These are phyloP conservation scores for Hemithea aestivaria DNA, from an alignment of 2,888 invertebrate genomes.

Conservation along the genomic window DNA sequence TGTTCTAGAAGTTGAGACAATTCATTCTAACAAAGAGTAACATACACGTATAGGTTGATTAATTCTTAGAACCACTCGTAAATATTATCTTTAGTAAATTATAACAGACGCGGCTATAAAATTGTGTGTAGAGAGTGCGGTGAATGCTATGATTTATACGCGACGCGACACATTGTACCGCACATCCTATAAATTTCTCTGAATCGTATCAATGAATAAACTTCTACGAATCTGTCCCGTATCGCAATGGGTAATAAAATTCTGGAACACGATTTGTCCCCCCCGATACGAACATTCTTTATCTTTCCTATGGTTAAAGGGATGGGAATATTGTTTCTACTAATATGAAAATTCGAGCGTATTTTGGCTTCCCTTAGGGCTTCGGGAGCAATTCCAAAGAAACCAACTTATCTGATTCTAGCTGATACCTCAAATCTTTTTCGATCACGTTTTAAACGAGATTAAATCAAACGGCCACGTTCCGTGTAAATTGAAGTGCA, in stretches of 20 bases:
- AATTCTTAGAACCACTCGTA: too few relatives aligned
- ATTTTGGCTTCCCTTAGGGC: conserved; percentile 41
- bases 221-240: conserved; percentile 24
- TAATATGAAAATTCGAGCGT: conserved; percentile 51
- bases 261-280: conserved; percentile 34
- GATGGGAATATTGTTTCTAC: conserved; percentile 44
- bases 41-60: too few relatives aligned
- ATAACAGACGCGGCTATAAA: too few relatives aligned
- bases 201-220: conserved; percentile 22
- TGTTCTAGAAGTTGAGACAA: conserved; percentile 1
- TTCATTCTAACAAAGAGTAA: too few relatives aligned
- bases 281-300: conserved; percentile 40
- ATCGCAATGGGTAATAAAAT: conserved; percentile 36
- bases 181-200: conserved; percentile 15
- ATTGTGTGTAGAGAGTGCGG: too few relatives aligned
- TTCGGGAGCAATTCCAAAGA: conserved; percentile 35
- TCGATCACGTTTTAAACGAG: conserved; percentile 44
- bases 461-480: conserved; percentile 45
- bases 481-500: conserved; percentile 49
- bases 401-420: conserved; percentile 42
- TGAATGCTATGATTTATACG: conserved; percentile 2
- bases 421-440: conserved; percentile 38
- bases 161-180: conserved; percentile 11
- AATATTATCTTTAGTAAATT: too few relatives aligned
- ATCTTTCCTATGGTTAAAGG: conserved; percentile 43